A percentile compares a stretch with the other conserved stretches of the same genome.
Conservation (phyloP, 2,113 vertebrate species). For the Sinocyclocheilus anophthalmus region DNA sequence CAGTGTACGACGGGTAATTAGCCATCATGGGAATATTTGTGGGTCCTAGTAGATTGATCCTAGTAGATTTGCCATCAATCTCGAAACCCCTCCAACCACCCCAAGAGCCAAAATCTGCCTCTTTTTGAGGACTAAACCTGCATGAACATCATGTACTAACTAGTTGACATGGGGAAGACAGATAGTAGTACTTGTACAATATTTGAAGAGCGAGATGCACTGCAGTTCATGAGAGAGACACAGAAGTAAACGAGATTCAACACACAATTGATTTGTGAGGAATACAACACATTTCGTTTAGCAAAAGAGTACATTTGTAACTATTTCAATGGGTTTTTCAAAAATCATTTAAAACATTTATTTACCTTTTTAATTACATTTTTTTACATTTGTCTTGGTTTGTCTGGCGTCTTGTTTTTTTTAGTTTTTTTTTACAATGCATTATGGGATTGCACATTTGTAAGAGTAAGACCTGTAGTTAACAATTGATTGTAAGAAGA, state of each 20-base stretch:
- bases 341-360: too few relatives aligned
- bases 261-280: neutral
- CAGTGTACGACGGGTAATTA: neutral
- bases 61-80: neutral
- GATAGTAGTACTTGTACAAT: neutral
- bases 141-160: neutral
- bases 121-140: neutral
- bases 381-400: neutral
- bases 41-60: slow-evolving; percentile 1
- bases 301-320: too few relatives aligned
- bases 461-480: neutral
- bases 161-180: neutral
- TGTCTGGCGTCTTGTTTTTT: neutral
- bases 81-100: neutral
- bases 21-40: slow-evolving; percentile 12
- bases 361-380: too few relatives aligned
- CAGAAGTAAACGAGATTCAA: neutral
- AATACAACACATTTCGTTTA: too few relatives aligned
- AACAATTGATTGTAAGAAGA: neutral
- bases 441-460: neutral
- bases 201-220: neutral
- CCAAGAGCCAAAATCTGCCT: neutral
- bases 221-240: too few relatives aligned
- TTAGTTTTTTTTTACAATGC: neutral
- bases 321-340: neutral